These are phyloP conservation scores for Coptodon rendalli DNA, from an alignment of 2,113 vertebrate species.

Conservation along the genomic window DNA sequence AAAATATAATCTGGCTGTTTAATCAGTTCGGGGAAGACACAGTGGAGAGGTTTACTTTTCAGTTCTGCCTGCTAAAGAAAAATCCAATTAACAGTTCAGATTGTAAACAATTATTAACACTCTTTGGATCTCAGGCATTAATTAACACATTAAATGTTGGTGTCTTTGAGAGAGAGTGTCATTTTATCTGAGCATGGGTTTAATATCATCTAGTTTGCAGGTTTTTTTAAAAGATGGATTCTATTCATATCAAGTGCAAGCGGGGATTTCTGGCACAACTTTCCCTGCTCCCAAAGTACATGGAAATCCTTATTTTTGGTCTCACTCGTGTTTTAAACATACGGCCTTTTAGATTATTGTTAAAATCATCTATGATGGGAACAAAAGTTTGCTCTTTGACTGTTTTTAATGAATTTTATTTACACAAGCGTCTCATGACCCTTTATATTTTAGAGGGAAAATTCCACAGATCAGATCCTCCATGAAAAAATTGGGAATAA, in stretches of 20 bases:
- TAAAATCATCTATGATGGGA: neutral
- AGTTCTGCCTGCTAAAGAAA: neutral
- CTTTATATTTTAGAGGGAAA: neutral
- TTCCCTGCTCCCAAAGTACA: neutral
- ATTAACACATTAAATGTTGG: neutral
- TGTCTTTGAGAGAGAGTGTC: neutral
- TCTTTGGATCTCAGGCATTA: neutral
- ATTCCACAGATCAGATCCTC: neutral
- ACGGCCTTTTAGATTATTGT: accelerated
- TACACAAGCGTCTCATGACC: accelerated
- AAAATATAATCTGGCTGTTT: neutral
- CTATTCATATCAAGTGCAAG: accelerated
- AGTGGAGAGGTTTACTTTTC: neutral
- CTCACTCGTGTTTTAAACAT: neutral
- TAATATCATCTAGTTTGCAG: neutral
- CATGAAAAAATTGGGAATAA: neutral
- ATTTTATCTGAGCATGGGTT: neutral
- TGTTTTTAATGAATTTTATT: accelerated
- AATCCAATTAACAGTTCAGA: neutral
- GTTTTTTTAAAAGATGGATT: neutral
- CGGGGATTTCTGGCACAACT: neutral
- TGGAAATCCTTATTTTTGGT: neutral
- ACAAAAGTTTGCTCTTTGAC: neutral
- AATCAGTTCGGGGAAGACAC: neutral
- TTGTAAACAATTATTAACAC: neutral